Base-by-base conservation (phyloP, 2,113 vertebrate genomes). In the Lepisosteus oculatus region DNA sequence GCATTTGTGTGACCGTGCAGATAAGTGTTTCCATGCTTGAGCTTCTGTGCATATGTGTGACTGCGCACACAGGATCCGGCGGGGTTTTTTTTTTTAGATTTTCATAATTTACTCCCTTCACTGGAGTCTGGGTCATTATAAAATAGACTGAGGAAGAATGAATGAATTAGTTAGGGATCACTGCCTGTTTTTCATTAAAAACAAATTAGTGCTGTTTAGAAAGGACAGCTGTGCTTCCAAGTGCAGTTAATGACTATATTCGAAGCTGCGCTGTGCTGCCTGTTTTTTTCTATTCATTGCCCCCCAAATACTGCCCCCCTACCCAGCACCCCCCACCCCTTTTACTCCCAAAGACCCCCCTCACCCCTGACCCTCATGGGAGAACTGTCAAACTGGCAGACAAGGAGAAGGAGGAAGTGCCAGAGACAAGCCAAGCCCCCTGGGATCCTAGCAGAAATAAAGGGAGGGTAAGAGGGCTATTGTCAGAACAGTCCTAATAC, bases 91-190 rank as follows among this genome's bases (percentile, higher is more conserved):
- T 15, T 11, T 13, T 59, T 15, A 8, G 9, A 13, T 15, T 59
- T 59, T 13, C 57, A 59, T 59, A 3, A 59, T 13, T 15, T 59
- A 13, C 13, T 59, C 12, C 57, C 57, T 59, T 59, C 47, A 51
- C 47, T 51, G 5, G 14, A 13, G 89, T 85, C 72, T 76, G 74
- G 84, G 84, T 85, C 86, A 80, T 84, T 91, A 86, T 91, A 92
- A 93, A 81, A 93, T 89, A 89, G 90, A 91, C 92, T 93, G 91
- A 92, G 88, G 93, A 94, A 92, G 94, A 97, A 97, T 95, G 95
- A 97, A 97, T 98, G 95, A 94, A 99, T 98, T 98, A 98, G 95
- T 99, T 96, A 95, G 93, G 97, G 97, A 95, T 98, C 96, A 97
- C 93, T 93, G 96, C 89, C 88, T 97, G 96, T 95, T 97, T 99